Evolutionary conservation across 2,113 vertebrate species (phyloP).

Genomic region (Pollimyrus isidori): DNA sequence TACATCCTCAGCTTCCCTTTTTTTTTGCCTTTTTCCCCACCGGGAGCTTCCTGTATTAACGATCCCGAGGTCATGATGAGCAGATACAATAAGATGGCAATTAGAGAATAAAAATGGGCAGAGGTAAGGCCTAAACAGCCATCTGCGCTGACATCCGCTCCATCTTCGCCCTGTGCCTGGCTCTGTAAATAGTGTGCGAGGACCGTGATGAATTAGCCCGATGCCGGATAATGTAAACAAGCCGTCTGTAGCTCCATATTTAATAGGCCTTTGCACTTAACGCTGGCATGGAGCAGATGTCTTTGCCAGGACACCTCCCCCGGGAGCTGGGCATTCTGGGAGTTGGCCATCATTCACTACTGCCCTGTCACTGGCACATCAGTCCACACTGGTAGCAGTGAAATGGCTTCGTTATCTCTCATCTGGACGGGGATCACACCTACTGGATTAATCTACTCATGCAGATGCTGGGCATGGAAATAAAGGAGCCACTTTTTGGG

Average conservation of each 20-base stretch:
- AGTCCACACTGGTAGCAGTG: background rate
- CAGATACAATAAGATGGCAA: conserved; percentile 6
- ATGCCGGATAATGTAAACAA: conserved; percentile 23
- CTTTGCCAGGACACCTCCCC: conserved; percentile 27
- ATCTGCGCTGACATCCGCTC: background rate
- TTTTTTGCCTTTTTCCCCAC: background rate
- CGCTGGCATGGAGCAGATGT: conserved; percentile 25
- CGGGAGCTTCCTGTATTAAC: background rate
- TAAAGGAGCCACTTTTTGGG: background rate
- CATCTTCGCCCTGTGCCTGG: background rate
- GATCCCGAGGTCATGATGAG: background rate
- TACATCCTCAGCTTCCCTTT: background rate
- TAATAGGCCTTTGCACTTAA: conserved; percentile 20
- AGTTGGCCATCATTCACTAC: conserved; percentile 5
- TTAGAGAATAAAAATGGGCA: conserved; percentile 6
- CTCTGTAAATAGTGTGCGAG: background rate
- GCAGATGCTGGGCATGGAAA: background rate
- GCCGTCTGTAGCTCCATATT: conserved; percentile 22
- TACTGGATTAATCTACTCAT: background rate
- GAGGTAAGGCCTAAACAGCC: conserved; percentile 6
- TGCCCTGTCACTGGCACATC: background rate
- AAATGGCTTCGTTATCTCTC: conserved; percentile 14
- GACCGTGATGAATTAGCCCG: conserved; percentile 11
- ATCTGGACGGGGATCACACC: background rate
- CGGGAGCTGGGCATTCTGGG: conserved; percentile 12